Conservation (phyloP, 2,888 invertebrate species). For the Panorpa germanica region DNA sequence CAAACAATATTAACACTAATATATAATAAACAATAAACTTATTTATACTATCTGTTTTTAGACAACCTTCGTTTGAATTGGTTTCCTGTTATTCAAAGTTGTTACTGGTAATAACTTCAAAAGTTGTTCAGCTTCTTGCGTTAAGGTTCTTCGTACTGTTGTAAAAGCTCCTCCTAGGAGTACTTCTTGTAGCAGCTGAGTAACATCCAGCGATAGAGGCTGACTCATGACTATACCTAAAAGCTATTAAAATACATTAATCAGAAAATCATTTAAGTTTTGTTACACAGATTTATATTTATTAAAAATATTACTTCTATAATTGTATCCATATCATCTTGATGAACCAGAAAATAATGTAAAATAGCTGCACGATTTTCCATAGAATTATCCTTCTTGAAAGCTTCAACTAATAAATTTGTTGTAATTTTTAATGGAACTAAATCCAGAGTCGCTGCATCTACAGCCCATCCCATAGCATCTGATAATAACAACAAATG, state of each 20-base stretch:
- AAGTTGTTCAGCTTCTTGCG: slow-evolving; percentile 49
- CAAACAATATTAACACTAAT: no score
- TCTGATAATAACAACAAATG: slow-evolving; percentile 47
- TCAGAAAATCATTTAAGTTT: not conserved
- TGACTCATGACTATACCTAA: slow-evolving; percentile 39
- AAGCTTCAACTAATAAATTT: slow-evolving; percentile 46
- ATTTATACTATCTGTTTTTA: no score
- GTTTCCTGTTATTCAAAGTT: slow-evolving; percentile 23
- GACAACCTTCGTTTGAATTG: slow-evolving; percentile 23
- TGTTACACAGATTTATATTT: slow-evolving; percentile 2
- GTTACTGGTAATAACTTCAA: slow-evolving; percentile 53
- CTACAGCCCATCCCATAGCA: slow-evolving; percentile 34
- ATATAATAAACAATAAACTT: no score
- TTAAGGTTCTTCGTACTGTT: slow-evolving; percentile 48
- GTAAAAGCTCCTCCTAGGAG: slow-evolving; percentile 56
- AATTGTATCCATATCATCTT: slow-evolving; percentile 51
- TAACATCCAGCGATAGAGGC: slow-evolving; percentile 35
- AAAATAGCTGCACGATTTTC: slow-evolving; percentile 63
- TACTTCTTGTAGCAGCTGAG: slow-evolving; percentile 54
- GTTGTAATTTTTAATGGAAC: slow-evolving; percentile 43
- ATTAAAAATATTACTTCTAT: slow-evolving; percentile 34
- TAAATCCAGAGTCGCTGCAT: slow-evolving; percentile 52
- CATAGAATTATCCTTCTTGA: slow-evolving; percentile 41
- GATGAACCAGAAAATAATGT: slow-evolving; percentile 65
- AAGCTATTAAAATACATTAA: slow-evolving; percentile 29